These are phyloP conservation scores for Mohoua ochrocephala DNA, from an alignment of 2,113 vertebrate species.

Conservation along the genomic window DNA sequence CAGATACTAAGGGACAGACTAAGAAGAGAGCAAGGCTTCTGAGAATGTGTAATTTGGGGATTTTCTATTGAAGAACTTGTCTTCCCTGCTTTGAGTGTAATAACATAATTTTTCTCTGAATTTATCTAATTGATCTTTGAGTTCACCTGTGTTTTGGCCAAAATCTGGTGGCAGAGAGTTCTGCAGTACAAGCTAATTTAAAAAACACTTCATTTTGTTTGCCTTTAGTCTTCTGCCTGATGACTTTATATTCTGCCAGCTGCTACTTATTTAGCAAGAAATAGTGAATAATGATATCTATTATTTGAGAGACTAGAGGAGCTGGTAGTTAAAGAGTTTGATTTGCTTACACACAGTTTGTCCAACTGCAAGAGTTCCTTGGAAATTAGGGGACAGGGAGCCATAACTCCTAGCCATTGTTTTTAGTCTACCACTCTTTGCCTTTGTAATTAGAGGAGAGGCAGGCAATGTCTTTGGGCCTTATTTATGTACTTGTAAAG, in stretches of 20 bases:
- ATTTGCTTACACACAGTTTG: not conserved
- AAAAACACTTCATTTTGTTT: not conserved
- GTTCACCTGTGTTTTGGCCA: not conserved
- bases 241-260: not conserved
- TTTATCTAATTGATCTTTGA: not conserved
- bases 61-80: not conserved
- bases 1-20: not conserved
- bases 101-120: not conserved
- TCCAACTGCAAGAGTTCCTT: not conserved
- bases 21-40: not conserved
- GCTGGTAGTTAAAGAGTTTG: not conserved
- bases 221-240: slow-evolving; percentile 3
- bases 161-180: not conserved
- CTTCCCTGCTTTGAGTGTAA: not conserved
- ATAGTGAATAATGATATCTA: not conserved
- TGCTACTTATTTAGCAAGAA: slow-evolving; percentile 1
- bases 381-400: not conserved
- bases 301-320: not conserved
- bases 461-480: not conserved
- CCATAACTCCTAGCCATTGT: not conserved
- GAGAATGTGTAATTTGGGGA: not conserved
- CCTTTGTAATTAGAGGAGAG: not conserved
- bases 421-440: not conserved
- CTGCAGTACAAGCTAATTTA: not conserved
- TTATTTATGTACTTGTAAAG: slow-evolving; percentile 6